A percentile compares a stretch with the other conserved stretches of the same genome.
These are phyloP conservation scores for Elanus axillaris DNA, from an alignment of 2,113 vertebrate genomes.

Conservation along the genomic window DNA sequence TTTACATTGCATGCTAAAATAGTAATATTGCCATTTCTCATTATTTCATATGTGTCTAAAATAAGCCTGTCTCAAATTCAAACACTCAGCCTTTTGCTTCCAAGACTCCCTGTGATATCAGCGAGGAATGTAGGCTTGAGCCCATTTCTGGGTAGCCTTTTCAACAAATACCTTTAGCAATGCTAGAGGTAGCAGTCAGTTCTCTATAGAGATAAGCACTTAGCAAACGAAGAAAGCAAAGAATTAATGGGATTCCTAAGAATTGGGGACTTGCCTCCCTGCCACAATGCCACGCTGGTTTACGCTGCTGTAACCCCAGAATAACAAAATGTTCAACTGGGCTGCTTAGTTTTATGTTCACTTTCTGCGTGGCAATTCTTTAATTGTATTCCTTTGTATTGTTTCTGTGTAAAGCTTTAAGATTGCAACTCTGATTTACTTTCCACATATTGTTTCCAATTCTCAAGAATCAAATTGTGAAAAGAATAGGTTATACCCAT, in stretches of 20 bases:
- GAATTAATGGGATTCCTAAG: slow-evolving; percentile 32
- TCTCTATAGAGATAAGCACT: slow-evolving; percentile 19
- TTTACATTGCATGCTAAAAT: not conserved
- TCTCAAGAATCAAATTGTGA: not conserved
- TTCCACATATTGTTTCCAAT: not conserved
- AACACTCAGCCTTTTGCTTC: not conserved
- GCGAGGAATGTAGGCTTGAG: not conserved
- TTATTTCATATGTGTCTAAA: not conserved
- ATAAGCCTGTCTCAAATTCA: not conserved
- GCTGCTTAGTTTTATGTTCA: not conserved
- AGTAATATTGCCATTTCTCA: not conserved
- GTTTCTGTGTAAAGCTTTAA: not conserved
- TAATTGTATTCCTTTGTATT: not conserved
- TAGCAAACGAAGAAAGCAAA: slow-evolving; percentile 1
- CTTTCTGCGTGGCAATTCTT: not conserved
- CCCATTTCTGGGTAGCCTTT: slow-evolving; percentile 13
- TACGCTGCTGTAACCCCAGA: not conserved
- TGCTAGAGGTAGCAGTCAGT: not conserved
- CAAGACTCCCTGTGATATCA: not conserved
- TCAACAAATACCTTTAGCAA: slow-evolving; percentile 20
- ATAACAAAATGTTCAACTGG: not conserved
- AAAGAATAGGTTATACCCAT: not conserved
- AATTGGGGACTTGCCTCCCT: not conserved
- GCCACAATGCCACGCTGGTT: not conserved
- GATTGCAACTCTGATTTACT: not conserved